phyloP scores from a whole-genome alignment of 1,140 invertebrate species.

The Mylabris phalerata region DNA sequence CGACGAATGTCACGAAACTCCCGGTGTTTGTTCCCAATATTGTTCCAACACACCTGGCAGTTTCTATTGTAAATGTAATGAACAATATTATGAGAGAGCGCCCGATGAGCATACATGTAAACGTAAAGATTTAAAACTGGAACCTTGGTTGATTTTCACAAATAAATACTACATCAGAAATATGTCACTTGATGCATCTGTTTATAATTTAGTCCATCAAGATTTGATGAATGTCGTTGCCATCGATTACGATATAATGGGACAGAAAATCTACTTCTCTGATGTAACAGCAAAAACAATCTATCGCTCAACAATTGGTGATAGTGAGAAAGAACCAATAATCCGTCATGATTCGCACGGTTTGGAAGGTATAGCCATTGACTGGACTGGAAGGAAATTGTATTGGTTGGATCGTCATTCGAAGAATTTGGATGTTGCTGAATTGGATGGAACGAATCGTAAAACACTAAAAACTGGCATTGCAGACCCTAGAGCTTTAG shows the following conservation, averaged over 20 bases:
- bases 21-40: conserved; percentile 87
- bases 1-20: conserved; percentile 87
- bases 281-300: conserved; percentile 93
- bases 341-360: conserved; percentile 91
- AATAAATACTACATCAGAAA: conserved; percentile 98
- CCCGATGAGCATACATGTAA: conserved; percentile 86
- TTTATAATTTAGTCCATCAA: conserved; percentile 86
- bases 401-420: conserved; percentile 98
- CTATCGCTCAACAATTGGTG: conserved; percentile 60
- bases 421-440: conserved; percentile 86
- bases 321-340: conserved; percentile 66
- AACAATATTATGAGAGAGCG: conserved; percentile 83
- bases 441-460: conserved; percentile 86
- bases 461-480: conserved; percentile 83
- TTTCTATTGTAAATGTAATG: conserved; percentile 94
- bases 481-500: conserved; percentile 87
- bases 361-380: conserved; percentile 91
- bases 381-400: conserved; percentile 94
- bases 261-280: conserved; percentile 85
- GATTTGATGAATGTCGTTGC: conserved; percentile 96
- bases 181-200: conserved; percentile 80
- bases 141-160: conserved; percentile 92
- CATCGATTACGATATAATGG: conserved; percentile 83
- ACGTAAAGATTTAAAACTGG: conserved; percentile 63
- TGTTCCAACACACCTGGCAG: conserved; percentile 94